Percentiles rank a stretch among this genome's conserved stretches.
These are phyloP conservation scores for Euura lappo DNA, from an alignment of 1,140 invertebrate species.

Conservation along the genomic window DNA sequence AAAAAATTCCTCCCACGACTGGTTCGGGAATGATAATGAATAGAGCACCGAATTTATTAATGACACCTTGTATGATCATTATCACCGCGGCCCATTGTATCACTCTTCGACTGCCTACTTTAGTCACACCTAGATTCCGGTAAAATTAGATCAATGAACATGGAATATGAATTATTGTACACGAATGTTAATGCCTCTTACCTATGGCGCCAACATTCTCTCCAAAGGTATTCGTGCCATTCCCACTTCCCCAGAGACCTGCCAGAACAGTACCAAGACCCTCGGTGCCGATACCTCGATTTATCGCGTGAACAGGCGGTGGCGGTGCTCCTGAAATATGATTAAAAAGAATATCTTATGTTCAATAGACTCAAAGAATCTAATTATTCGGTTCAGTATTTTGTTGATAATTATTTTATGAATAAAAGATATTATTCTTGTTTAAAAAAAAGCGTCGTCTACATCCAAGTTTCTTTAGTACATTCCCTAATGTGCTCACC, in stretches of 20 bases:
- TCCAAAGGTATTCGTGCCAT: conserved; percentile 87
- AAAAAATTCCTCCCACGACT: conserved; percentile 87
- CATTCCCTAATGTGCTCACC: conserved; percentile 55
- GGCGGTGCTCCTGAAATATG: conserved; percentile 70
- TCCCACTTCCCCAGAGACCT: conserved; percentile 82
- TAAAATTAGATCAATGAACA: not conserved
- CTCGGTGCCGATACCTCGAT: conserved; percentile 84
- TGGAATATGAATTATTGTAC: conserved; percentile 55
- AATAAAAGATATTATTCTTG: not conserved
- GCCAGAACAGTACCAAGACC: conserved; percentile 83
- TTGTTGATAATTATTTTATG: not conserved
- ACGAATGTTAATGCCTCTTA: conserved; percentile 8
- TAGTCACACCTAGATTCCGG: conserved; percentile 48
- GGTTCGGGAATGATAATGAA: conserved; percentile 90
- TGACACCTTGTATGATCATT: conserved; percentile 80
- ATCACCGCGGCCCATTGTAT: conserved; percentile 80
- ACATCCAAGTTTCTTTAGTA: not conserved
- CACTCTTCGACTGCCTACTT: conserved; percentile 87
- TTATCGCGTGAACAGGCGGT: conserved; percentile 85
- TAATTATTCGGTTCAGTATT: no score
- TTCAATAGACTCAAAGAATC: no score
- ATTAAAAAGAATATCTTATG: not conserved
- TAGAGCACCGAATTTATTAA: conserved; percentile 84
- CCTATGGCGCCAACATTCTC: conserved; percentile 92
- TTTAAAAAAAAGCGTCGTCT: no score